Base-by-base conservation (phyloP, 1,140 invertebrate genomes). In the Philotrypesis tridentata region DNA sequence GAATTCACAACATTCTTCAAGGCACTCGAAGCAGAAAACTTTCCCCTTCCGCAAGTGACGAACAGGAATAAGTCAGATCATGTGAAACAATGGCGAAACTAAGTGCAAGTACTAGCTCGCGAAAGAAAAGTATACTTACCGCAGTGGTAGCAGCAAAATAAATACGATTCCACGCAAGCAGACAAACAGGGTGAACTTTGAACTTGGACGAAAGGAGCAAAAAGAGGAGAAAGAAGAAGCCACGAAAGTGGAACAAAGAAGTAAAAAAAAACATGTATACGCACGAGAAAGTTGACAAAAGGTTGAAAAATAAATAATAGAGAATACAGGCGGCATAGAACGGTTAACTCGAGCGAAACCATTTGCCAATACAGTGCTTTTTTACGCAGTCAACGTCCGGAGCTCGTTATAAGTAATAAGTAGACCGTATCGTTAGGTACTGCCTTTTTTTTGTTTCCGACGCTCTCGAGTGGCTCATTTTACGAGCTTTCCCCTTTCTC, bases 371-470 rank as follows among this genome's bases (percentile, higher is more conserved):
- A 68, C 68, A 55, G 37, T 48, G 65, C 40, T 78, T 68, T 78
- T 33, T 77, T 68, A 78, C 40, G 17, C 55, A 71, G 60, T 63
- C 84, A 27, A 83, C 68, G 31, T 79, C n/a, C 48, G 82, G n/a
- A 79, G 48, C 79, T 85, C 83, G 84, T 85, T 85, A 85, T 84
- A 80, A 80, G 71, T 80, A 80, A 74, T 74, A 80, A 74, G 79
- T 74, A 55, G 37, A 63, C 55, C 37, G 60, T 70, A 1, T 80
- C 71, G 40, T 73, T 80, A 80, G n/a, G 61, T 21, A n/a, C 4
- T 23, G 43, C 8, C 29, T 27, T 43, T 73, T 73, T 73, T 73
- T 21, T 55, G 21, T 61, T 70, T 9, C n/a, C 31, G 14, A 23
- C 21, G 33, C 33, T 8, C 6, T 71, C 23, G 21, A 31, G 2